Evolutionary conservation across 2,797 vertebrate species (phyloP).

Genomic region (Acomys russatus): DNA sequence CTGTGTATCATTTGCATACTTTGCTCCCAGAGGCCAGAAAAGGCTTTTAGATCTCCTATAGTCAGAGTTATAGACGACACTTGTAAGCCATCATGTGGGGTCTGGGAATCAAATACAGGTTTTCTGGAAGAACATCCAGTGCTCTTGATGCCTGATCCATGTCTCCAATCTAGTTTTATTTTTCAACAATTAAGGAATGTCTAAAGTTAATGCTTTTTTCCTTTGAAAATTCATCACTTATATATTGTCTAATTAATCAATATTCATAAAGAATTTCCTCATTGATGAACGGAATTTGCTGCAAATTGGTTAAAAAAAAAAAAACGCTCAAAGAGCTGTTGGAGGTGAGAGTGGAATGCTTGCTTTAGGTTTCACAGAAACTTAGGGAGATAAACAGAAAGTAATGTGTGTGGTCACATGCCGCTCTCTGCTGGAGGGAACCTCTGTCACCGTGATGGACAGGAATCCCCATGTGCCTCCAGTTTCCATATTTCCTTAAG

Average conservation of each 20-base stretch:
- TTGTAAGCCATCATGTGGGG: background rate
- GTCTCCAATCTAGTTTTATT: background rate
- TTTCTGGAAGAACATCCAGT: background rate
- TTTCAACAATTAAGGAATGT: constrained; percentile 52
- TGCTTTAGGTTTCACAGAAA: too few species aligned
- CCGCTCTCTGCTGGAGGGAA: background rate
- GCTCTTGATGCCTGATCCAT: background rate
- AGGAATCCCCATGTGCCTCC: background rate
- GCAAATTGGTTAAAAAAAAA: background rate
- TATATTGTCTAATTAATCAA: constrained; percentile 5
- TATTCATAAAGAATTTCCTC: background rate
- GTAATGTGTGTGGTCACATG: rapidly evolving
- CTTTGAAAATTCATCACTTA: background rate
- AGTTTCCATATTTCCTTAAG: background rate
- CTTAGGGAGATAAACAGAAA: background rate
- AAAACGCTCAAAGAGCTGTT: background rate
- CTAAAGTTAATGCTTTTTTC: constrained; percentile 12
- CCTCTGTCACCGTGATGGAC: background rate
- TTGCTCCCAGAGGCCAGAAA: background rate
- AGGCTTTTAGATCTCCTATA: background rate
- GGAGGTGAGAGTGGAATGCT: background rate
- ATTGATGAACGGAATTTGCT: background rate
- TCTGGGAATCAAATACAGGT: background rate
- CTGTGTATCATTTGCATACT: background rate
- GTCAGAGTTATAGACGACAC: background rate